Base-by-base conservation (phyloP, 2,113 vertebrate species). In the Ascaphus truei region DNA sequence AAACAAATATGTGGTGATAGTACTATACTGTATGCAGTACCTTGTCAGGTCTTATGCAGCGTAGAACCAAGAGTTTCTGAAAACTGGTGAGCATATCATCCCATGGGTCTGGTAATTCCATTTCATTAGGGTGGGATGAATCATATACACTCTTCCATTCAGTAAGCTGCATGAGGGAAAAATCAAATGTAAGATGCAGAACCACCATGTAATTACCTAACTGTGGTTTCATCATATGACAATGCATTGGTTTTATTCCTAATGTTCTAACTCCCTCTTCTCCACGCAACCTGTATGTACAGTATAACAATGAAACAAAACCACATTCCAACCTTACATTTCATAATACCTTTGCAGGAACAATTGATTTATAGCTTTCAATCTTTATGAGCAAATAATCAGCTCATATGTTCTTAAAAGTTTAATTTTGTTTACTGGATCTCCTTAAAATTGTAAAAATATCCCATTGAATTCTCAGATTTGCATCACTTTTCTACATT, bases 51-150 rank as follows among this genome's bases (percentile, higher is more conserved):
- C 76, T 64, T 26, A 76, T 65, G 43, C 57, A 78, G 36, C 67
- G 64, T 15, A 56, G 39, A 27, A 73, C 23, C 60, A 63, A 15
- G 56, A 78, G 68, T 68, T 76, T 73, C 48, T 78, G 59, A 25
- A 75, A 75, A 59, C 31, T 71, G 51, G 72, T 78, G 73, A 77
- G 67, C 18, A 39, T 9, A 29, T 62, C 67, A 27, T 63, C 62
- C 75, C 62, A 74, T 55, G 72, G 75, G 0, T 23, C 43, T 62
- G 63, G 58, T 27, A 75, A 20, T 31, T 69, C 73, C 75, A 66
- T 77, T 77, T 69, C 56, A 41, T 81, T 82, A 52, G 37, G 60
- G 62, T 71, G 25, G 11, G 22, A 65, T 68, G 78, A 79, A 67
- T 76, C 55, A 59, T 67, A 68, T 75, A 74, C 34, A 53, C n/a